Percentiles rank a stretch among this genome's conserved stretches.
Conservation (phyloP, 2,888 invertebrate genomes). For the Tiphia femorata region DNA sequence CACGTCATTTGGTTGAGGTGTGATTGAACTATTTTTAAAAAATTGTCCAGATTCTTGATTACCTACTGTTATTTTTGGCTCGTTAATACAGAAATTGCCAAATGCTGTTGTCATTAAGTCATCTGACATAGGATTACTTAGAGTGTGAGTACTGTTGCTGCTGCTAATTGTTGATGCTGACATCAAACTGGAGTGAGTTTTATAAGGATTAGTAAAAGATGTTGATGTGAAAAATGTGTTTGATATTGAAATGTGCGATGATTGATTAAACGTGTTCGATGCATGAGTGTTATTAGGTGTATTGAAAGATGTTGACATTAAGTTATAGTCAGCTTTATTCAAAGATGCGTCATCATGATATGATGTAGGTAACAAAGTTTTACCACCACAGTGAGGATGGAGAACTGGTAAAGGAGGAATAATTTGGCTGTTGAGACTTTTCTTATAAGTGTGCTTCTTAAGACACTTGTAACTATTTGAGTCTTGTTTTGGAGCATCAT, state of each 20-base stretch:
- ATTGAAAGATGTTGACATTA: slow-evolving; percentile 58
- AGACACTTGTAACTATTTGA: slow-evolving; percentile 59
- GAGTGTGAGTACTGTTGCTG: slow-evolving; percentile 22
- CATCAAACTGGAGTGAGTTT: slow-evolving; percentile 19
- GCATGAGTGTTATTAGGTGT: slow-evolving; percentile 26
- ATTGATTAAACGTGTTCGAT: slow-evolving; percentile 34
- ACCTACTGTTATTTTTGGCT: slow-evolving; percentile 19
- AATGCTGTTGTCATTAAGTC: slow-evolving; percentile 49
- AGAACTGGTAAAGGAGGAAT: slow-evolving; percentile 57
- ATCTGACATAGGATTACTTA: slow-evolving; percentile 36
- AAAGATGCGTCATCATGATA: slow-evolving; percentile 37
- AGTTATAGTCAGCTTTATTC: slow-evolving; percentile 44
- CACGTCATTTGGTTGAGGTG: slow-evolving; percentile 22
- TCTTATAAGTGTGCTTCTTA: slow-evolving; percentile 67
- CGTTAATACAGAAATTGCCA: slow-evolving; percentile 39
- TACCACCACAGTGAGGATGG: slow-evolving; percentile 44
- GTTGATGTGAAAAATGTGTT: slow-evolving; percentile 38
- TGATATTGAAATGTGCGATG: slow-evolving; percentile 32
- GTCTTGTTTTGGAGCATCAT: slow-evolving; percentile 53
- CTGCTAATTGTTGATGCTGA: slow-evolving; percentile 18
- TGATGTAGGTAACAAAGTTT: slow-evolving; percentile 43
- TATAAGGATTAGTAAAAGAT: slow-evolving; percentile 42
- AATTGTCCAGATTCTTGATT: slow-evolving; percentile 18
- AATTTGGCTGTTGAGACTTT: slow-evolving; percentile 65
- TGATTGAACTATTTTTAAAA: slow-evolving; percentile 12